Percentiles rank a stretch among this genome's conserved stretches.
Evolutionary conservation across 23 tunicate genomes (phyloP).

Genomic region (Clavelina lepadiformis): DNA sequence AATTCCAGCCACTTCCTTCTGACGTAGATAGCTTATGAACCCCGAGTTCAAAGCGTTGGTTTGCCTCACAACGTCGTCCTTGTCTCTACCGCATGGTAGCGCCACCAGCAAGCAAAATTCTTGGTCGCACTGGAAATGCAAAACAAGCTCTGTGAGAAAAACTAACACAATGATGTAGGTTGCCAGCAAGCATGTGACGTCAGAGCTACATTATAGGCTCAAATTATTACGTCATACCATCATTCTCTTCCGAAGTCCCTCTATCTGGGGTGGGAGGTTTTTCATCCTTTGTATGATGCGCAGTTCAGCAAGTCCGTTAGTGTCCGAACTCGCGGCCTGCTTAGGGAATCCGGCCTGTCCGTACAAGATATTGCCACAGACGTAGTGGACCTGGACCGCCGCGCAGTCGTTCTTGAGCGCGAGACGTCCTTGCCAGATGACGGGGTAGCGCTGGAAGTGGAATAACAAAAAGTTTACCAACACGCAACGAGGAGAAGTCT

Average conservation of each 20-base stretch:
- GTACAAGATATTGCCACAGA: conserved; percentile 48
- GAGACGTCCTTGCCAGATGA: conserved; percentile 92
- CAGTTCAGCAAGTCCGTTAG: conserved; percentile 41
- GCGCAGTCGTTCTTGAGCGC: conserved; percentile 78
- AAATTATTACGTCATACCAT: conserved; percentile 31
- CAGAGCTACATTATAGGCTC: too few relatives aligned
- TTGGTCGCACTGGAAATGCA: conserved; percentile 32
- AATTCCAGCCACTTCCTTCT: conserved; percentile 94
- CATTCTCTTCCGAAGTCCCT: conserved; percentile 37
- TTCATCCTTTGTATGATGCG: conserved; percentile 79
- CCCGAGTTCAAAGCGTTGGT: conserved; percentile 50
- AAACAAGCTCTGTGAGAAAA: neutral
- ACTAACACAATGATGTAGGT: too few relatives aligned
- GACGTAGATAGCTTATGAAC: conserved; percentile 75
- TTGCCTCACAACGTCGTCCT: conserved; percentile 58
- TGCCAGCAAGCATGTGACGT: too few relatives aligned
- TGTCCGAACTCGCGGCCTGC: conserved; percentile 13
- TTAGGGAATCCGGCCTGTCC: conserved; percentile 68
- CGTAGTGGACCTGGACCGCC: conserved; percentile 81
- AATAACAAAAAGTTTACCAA: neutral
- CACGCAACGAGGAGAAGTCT: neutral
- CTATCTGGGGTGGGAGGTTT: conserved; percentile 57
- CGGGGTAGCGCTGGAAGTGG: conserved; percentile 85
- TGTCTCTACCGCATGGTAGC: conserved; percentile 87
- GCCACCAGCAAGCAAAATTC: conserved; percentile 81